Evolutionary conservation across 2,113 vertebrate genomes (phyloP), one percentile per base, ranked within the genome.

Genomic region (Pelecanus crispus): DNA sequence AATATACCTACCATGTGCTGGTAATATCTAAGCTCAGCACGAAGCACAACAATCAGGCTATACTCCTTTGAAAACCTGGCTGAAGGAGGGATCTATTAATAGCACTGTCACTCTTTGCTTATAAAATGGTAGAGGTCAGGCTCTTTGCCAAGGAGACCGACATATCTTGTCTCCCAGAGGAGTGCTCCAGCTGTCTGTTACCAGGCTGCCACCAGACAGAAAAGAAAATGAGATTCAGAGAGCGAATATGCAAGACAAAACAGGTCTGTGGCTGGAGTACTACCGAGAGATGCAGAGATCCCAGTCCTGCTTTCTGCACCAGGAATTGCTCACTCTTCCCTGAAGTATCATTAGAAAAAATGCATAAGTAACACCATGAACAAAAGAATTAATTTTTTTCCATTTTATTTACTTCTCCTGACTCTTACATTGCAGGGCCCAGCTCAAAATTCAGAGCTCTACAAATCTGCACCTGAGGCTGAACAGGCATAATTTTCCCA

Each of bases 101-200:
- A 97, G 93, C 53, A 62, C 74, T 90, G 87, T 90, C 85, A 90
- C 28, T 77, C 74, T 78, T 61, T 61, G 49, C 95, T 96, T 73
- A 96, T 49, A 93, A 94, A 92, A 87, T 34, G 38, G 87, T 56
- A 93, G 92, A 95, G 93, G 94, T 95, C 94, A 94, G 92, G 87
- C 85, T 95, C 74, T 94, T 95, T 92, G 94, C 90, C 90, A 93
- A 75, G 84, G 66, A 95, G 89, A 94, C 53, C 31, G 4, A 87
- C 40, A 17, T 28, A 85, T 87, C 62, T 80, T 58, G 62, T 56
- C 84, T 95, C 96, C 81, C 95, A 94, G 78, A 95, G 93, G 95
- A 91, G 36, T n/a, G 63, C 42, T 96, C 62, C 85, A 93, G 92
- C 84, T 91, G 73, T 38, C 81, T 91, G 81, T 91, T 82, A 96